Evolutionary conservation across 2,113 vertebrate species (phyloP), one percentile per base, ranked within the genome.

Genomic region (Balaenoptera acutorostrata): DNA sequence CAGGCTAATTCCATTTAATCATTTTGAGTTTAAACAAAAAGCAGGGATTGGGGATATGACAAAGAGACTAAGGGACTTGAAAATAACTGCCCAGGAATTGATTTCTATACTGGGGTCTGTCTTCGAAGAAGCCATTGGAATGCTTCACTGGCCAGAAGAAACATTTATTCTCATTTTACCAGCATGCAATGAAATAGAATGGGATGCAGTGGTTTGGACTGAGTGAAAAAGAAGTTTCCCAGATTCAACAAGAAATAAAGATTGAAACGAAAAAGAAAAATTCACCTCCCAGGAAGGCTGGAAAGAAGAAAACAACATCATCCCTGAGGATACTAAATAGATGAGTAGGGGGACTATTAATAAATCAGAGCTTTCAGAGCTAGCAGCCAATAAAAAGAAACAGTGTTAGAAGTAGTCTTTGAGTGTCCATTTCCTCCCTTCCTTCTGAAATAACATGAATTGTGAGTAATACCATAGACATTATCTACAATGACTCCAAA

Each of bases 331-430:
- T 13, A 77, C 29, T n/a, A 46, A 89, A 77, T 33, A 89, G 85
- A 96, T 74, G 72, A 93, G 52, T 25, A 52, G 20, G 90, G 27
- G 31, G 63, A 75, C 77, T 29, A 27, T 68, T 63, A 95, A 83
- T 95, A 97, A 98, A 96, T 95, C 78, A 95, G 63, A 71, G 64
- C 44, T 23, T 64, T 68, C 25, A 44, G 74, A 97, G 68, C 57
- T 31, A 80, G 85, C 33, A 75, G 93, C 91, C 91, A 97, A 96
- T 89, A 86, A 84, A 97, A 97, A 96, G 93, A 96, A 95, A 93
- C 15, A 27, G 5, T 8, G 3, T 17, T 25, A 74, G 86, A 89
- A 84, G 74, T 31, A 46, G 63, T 49, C 69, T 78, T 13, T 12
- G 59, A 93, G 46, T 46, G 90, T 74, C 91, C 33, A 57, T 81